Evolutionary conservation across 2,888 invertebrate genomes (phyloP).

Genomic region (Achlya flavicornis): DNA sequence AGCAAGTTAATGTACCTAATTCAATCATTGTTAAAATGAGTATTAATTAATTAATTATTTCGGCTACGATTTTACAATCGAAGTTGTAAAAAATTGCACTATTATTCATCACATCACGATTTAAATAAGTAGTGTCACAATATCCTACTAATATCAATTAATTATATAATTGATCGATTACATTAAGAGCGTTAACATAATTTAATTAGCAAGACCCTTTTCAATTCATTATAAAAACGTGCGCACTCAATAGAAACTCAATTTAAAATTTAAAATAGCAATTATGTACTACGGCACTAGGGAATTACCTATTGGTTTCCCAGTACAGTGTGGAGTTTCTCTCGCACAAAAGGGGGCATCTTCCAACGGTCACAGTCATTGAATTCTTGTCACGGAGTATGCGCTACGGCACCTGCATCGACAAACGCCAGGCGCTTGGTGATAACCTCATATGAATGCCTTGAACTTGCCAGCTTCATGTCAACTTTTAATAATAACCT

Average conservation of each 20-base stretch:
- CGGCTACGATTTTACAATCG: background rate
- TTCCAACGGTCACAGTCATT: slow-evolving; percentile 66
- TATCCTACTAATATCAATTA: background rate
- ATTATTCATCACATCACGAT: background rate
- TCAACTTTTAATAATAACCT: slow-evolving; percentile 20
- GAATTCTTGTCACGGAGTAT: slow-evolving; percentile 72
- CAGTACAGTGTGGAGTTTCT: slow-evolving; percentile 48
- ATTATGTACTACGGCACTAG: slow-evolving; percentile 43
- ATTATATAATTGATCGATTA: background rate
- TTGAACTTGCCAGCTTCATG: slow-evolving; percentile 52
- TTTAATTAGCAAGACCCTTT: background rate
- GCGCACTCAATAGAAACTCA: slow-evolving; percentile 35
- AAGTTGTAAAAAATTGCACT: background rate
- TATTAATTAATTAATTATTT: slow-evolving; percentile 17
- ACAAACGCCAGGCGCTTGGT: slow-evolving; percentile 59
- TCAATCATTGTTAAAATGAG: slow-evolving; percentile 4
- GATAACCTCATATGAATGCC: slow-evolving; percentile 54
- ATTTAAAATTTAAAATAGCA: slow-evolving; percentile 59
- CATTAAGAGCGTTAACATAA: background rate
- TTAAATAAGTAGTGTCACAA: background rate
- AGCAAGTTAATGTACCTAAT: slow-evolving; percentile 2
- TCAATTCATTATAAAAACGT: slow-evolving; percentile 21
- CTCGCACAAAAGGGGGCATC: slow-evolving; percentile 61
- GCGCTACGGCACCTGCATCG: slow-evolving; percentile 73
- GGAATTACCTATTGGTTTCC: slow-evolving; percentile 48